Percentiles rank a stretch among this genome's conserved stretches.
Conservation (phyloP, 2,113 vertebrate genomes). For the Abramis brama region DNA sequence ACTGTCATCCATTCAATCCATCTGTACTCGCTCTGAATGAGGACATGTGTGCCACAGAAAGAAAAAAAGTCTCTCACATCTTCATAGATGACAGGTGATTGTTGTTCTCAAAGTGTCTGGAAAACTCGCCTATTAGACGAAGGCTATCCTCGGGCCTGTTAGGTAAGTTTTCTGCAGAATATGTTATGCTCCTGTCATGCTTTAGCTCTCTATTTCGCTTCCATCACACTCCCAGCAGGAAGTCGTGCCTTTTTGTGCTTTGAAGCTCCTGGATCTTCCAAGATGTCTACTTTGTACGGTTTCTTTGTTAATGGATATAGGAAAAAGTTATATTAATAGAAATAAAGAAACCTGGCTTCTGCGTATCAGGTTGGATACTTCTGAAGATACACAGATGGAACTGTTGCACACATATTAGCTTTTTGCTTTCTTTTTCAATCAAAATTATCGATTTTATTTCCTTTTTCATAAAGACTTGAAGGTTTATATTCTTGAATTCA, state of each 20-base stretch:
- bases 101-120: constrained; percentile 26
- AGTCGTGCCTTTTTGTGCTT: neutral
- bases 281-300: neutral
- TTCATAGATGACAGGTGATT: constrained; percentile 37
- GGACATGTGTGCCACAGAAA: constrained; percentile 10
- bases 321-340: neutral
- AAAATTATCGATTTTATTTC: neutral
- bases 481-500: neutral
- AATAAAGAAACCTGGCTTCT: neutral
- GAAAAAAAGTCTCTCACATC: constrained; percentile 34
- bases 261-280: constrained; percentile 6
- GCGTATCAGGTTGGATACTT: neutral
- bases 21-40: neutral
- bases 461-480: neutral
- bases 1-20: neutral
- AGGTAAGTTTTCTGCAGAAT: constrained; percentile 53
- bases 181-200: constrained; percentile 30
- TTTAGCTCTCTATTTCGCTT: constrained; percentile 33
- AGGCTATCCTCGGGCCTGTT: constrained; percentile 35
- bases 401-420: neutral
- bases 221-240: constrained; percentile 33
- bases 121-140: constrained; percentile 54
- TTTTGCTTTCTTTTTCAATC: neutral
- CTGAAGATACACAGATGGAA: neutral
- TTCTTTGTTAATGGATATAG: constrained; percentile 20